Base-by-base conservation (phyloP, 2,797 vertebrate genomes). In the Pseudochaenichthys georgianus region DNA sequence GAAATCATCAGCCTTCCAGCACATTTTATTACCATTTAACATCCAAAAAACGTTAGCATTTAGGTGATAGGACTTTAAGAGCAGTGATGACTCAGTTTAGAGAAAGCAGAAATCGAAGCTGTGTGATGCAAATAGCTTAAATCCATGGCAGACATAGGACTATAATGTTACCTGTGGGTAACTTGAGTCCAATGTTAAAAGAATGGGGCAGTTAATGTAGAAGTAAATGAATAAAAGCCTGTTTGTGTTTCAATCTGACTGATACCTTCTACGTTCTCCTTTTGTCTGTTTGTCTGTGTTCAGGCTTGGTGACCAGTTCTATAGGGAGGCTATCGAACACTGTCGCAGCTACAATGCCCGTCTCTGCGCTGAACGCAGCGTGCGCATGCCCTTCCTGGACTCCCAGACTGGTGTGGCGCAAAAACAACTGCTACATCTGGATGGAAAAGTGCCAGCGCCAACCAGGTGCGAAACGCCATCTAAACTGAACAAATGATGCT, bases 381-480 rank as follows among this genome's bases (percentile, higher is more conserved):
- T 99, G 65, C 97, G 98, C 0, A 97, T 99, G 75, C 98, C 98
- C 21, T 99, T 99, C 91, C 92, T 99, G 90, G 97, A 99, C 91
- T 99, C 97, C 0, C 98, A 99, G 28, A 99, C 98, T 0, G 97
- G 98, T 0, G 98, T 99, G 28, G 97, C 98, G n/a, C 98, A n/a
- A 99, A 89, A 99, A 98, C 94, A 99, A 99, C 93, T 99, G 98
- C 93, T 99, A 99, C 94, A 99, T 99, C 94, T 99, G 98, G 98
- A 99, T 99, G 98, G 97, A 99, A 87, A 98, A 98, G 83, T 92
- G 96, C 67, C 98, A 99, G 82, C 94, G 98, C 12, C 96, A 96
- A 78, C 97, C 98, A 96, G 98, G 98, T 99, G 86, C 82, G 92
- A 75, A 86, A 68, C 15, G 15, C 7, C 60, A 47, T 8, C 21